Conservation (phyloP, 2,113 vertebrate species). For the Pluvianellus socialis region DNA sequence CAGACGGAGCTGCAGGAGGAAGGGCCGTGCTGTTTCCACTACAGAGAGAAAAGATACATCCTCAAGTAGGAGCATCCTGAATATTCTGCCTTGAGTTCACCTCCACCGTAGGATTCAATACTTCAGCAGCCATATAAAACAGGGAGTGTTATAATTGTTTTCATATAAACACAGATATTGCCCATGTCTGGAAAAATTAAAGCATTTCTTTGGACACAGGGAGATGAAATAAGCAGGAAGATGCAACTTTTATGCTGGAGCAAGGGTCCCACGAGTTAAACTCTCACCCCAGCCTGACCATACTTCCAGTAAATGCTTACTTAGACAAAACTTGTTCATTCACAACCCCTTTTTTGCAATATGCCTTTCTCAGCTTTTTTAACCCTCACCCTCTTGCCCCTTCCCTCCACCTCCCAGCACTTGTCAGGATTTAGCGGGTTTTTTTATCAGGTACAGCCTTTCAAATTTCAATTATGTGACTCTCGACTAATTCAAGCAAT, state of each 20-base stretch:
- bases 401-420: neutral
- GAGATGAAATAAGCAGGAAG: neutral
- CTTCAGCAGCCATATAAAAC: neutral
- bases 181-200: neutral
- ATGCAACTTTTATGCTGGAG: neutral
- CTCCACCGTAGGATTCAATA: neutral
- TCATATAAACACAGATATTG: neutral
- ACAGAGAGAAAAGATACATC: neutral
- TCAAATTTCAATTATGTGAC: neutral
- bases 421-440: neutral
- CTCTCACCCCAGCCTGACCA: neutral
- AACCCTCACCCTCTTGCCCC: neutral
- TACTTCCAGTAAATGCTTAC: neutral
- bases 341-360: neutral
- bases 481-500: neutral
- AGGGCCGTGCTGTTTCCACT: neutral
- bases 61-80: neutral
- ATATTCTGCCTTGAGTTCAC: neutral
- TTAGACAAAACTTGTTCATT: neutral
- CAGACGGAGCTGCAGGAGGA: neutral
- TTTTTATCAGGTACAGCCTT: neutral
- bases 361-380: neutral
- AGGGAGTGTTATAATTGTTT: neutral
- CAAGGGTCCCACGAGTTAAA: neutral
- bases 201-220: neutral